Conservation (phyloP, 2,797 vertebrate species). For the Eurystomus glaucurus region DNA sequence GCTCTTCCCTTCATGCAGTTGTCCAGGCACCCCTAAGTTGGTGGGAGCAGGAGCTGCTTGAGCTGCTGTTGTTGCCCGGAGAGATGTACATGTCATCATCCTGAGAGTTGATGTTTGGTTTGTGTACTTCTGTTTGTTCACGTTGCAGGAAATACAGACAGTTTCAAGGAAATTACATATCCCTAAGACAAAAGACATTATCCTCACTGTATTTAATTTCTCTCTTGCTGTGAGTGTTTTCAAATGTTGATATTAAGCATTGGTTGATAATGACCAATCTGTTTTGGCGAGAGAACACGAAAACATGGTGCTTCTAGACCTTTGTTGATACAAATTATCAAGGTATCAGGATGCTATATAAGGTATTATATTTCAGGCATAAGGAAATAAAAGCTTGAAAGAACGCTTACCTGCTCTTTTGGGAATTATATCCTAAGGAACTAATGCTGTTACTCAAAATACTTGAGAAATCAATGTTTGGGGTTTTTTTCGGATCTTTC, state of each 20-base stretch:
- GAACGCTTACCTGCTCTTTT: not conserved
- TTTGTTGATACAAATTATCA: not conserved
- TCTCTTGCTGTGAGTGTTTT: not conserved
- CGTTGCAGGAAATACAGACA: not conserved
- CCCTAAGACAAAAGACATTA: no score
- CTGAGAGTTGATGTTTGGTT: not conserved
- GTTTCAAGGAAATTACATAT: not conserved
- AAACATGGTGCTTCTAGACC: not conserved
- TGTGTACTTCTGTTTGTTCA: not conserved
- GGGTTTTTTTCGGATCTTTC: fast-evolving
- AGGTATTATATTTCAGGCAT: not conserved
- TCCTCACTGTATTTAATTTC: fast-evolving
- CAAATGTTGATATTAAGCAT: not conserved
- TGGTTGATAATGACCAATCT: not conserved
- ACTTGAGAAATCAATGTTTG: not conserved
- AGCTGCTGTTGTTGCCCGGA: not conserved
- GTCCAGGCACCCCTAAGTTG: no score
- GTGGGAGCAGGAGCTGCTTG: not conserved
- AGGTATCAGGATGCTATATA: not conserved
- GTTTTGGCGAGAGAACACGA: not conserved
- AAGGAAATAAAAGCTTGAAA: not conserved
- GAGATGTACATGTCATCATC: fast-evolving
- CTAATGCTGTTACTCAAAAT: not conserved
- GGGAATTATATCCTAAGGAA: not conserved
- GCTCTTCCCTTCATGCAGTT: fast-evolving